Evolutionary conservation across 2,888 invertebrate genomes (phyloP).

Genomic region (Oligia strigilis): DNA sequence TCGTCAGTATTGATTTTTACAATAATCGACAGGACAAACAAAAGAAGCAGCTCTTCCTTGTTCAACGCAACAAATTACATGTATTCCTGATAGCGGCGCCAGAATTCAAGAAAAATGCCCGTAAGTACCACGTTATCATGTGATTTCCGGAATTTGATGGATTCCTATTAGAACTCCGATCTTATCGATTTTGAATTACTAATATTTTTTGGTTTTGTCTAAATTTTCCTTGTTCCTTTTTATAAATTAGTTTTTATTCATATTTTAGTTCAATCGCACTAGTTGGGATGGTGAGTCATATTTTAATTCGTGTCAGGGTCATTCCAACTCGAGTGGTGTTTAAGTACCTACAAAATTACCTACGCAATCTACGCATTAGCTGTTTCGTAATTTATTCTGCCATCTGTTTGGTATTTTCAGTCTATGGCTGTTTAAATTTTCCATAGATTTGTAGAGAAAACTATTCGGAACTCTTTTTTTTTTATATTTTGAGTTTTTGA

Average conservation of each 20-base stretch:
- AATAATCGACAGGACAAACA: slow-evolving; percentile 78
- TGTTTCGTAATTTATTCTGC: slow-evolving; percentile 58
- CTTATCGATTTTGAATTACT: slow-evolving; percentile 32
- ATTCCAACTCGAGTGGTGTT: slow-evolving; percentile 59
- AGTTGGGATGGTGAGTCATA: slow-evolving; percentile 65
- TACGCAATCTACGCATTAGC: slow-evolving; percentile 68
- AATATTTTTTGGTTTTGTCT: slow-evolving; percentile 4
- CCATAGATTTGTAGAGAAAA: slow-evolving; percentile 10
- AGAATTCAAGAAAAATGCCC: slow-evolving; percentile 81
- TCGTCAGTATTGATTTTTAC: slow-evolving; percentile 87
- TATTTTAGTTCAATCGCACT: slow-evolving; percentile 37
- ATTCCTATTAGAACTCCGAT: slow-evolving; percentile 55
- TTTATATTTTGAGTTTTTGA: neutral
- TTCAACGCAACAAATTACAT: slow-evolving; percentile 69
- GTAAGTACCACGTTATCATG: slow-evolving; percentile 83
- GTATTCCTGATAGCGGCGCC: slow-evolving; percentile 72
- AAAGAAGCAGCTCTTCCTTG: slow-evolving; percentile 74
- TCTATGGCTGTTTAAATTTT: slow-evolving; percentile 18
- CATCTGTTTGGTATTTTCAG: slow-evolving; percentile 60
- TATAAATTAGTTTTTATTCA: slow-evolving; percentile 15
- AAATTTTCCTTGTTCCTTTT: slow-evolving; percentile 36
- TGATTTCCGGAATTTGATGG: slow-evolving; percentile 76
- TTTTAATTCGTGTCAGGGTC: slow-evolving; percentile 78
- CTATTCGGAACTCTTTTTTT: neutral
- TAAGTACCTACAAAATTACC: slow-evolving; percentile 64